Evolutionary conservation across 1,140 invertebrate species (phyloP).

Genomic region (Apis cerana): DNA sequence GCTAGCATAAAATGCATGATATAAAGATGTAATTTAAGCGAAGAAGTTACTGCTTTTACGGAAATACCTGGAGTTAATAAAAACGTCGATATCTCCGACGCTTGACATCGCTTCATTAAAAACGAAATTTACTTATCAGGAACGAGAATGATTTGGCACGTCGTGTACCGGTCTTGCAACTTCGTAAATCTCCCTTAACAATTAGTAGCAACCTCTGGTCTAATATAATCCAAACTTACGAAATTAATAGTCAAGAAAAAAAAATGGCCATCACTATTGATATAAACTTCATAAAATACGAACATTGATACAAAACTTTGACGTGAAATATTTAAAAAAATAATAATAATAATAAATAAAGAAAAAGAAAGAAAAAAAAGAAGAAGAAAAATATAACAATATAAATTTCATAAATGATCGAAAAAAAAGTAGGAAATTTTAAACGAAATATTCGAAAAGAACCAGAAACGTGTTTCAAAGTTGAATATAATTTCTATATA

Average conservation of each 20-base stretch:
- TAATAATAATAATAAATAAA: too few species aligned
- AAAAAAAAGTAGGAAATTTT: too few species aligned
- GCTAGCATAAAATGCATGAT: background rate
- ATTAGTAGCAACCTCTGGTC: background rate
- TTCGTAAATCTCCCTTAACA: conserved; percentile 5
- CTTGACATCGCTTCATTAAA: conserved; percentile 5
- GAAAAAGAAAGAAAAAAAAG: too few species aligned
- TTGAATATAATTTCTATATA: too few species aligned
- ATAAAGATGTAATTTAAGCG: conserved; percentile 2
- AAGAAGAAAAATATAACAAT: too few species aligned
- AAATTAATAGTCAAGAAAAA: conserved; percentile 11
- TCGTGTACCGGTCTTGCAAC: background rate
- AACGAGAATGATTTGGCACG: background rate
- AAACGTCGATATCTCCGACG: conserved; percentile 5
- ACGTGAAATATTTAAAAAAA: background rate
- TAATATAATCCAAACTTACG: background rate
- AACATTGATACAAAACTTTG: background rate
- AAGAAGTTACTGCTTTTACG: conserved; percentile 1
- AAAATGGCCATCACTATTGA: background rate
- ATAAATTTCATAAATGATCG: too few species aligned
- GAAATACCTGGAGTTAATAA: conserved; percentile 2
- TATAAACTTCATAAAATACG: background rate
- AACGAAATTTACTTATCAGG: conserved; percentile 11
- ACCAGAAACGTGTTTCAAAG: too few species aligned
- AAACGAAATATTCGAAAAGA: too few species aligned